Base-by-base conservation (phyloP, 2,113 vertebrate genomes). In the Notothenia coriiceps region DNA sequence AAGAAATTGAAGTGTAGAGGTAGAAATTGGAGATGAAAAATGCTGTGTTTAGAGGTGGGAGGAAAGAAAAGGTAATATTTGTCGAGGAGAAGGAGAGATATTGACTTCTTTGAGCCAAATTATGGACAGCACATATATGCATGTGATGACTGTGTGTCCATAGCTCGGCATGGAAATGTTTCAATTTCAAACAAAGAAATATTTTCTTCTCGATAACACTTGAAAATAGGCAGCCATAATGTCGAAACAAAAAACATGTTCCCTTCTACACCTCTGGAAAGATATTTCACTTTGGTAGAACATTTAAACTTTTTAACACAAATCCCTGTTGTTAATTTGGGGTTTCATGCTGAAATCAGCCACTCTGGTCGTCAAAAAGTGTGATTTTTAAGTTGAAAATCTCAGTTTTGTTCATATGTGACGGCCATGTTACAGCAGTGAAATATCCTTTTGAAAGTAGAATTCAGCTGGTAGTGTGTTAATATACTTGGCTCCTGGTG, bases 1-100 rank as follows among this genome's bases (percentile, higher is more conserved):
- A 65, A 72, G 82, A 74, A 78, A 76, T n/a, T 22, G n/a, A 83
- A 72, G 79, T 74, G 77, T 29, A 89, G 89, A 91, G 87, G 90
- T 91, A 93, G 88, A 84, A 91, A 85, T 10, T 20, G 56, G 64
- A 90, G 65, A 80, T 55, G 46, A n/a, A 82, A 81, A 84, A 80
- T 15, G 18, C 14, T 83, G 63, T 17, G 44, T 15, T 70, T 46
- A 71, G 60, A 59, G 60, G 56, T 8, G 84, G 69, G 55, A 70
- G 29, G 63, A 73, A 70, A 62, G 15, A 51, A 14, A 64, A 57
- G 74, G 8, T 63, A 72, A 70, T 11, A 22, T 55, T 22, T 47
- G 46, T 40, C 3, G 25, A 46, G 20, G 13, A 25, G 54, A 33
- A 40, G 20, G 43, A 74, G 22, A 40, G 35, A 40, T 40, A 40